phyloP scores from a whole-genome alignment of 2,113 vertebrate species.

The Vombatus ursinus region DNA sequence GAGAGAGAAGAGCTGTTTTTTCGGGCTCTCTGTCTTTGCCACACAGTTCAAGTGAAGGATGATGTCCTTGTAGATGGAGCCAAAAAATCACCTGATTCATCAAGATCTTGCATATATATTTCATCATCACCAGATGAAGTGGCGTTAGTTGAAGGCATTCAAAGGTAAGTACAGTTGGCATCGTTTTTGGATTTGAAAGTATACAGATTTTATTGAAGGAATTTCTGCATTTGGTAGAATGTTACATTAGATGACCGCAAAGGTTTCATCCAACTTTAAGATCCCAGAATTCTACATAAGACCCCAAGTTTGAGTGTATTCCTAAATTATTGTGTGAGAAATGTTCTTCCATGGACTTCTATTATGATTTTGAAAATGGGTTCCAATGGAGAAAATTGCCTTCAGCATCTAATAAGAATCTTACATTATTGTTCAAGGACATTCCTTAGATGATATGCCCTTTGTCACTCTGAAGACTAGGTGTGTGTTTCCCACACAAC shows the following conservation, averaged over 20 bases:
- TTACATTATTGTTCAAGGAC: neutral
- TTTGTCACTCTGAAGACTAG: neutral
- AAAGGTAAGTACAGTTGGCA: conserved; percentile 85
- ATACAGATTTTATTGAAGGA: neutral
- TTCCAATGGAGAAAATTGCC: no score
- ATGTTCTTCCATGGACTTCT: neutral
- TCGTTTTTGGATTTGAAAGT: neutral
- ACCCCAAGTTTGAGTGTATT: neutral
- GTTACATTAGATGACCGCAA: neutral
- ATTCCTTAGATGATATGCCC: no score
- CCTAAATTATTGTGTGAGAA: neutral
- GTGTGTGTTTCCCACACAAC: neutral
- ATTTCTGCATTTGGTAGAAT: neutral
- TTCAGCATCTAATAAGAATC: neutral
- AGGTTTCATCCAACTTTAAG: no score
- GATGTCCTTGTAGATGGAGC: conserved; percentile 91
- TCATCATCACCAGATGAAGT: conserved; percentile 98
- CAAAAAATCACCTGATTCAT: conserved; percentile 87
- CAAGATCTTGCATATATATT: conserved; percentile 92
- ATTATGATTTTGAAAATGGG: neutral
- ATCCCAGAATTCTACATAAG: no score
- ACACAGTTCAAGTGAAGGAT: conserved; percentile 98
- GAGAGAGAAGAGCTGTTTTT: conserved; percentile 96
- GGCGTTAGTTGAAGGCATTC: conserved; percentile 97
- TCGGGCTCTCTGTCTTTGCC: conserved; percentile 96